Evolutionary conservation across 2,113 vertebrate species (phyloP).

Genomic region (Eulacestoma nigropectus): DNA sequence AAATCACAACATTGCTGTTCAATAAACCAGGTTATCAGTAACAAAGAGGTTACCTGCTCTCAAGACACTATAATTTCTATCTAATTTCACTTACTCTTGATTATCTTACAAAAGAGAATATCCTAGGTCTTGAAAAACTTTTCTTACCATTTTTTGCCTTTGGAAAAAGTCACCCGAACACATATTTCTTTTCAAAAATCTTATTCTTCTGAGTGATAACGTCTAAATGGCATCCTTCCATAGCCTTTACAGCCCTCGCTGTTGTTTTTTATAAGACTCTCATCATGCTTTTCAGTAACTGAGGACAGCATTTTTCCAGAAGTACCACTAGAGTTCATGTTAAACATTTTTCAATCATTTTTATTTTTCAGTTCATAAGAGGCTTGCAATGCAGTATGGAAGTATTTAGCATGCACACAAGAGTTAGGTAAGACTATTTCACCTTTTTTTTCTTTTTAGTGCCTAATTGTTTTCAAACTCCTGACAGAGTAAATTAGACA

Average conservation of each 20-base stretch:
- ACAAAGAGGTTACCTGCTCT: not conserved
- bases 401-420: constrained; percentile 34
- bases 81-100: not conserved
- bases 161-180: not conserved
- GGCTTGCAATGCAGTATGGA: not conserved
- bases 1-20: not conserved
- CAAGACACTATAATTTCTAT: not conserved
- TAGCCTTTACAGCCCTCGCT: not conserved
- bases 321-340: not conserved
- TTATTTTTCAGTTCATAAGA: not conserved
- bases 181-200: not conserved
- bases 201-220: not conserved
- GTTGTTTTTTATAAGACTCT: not conserved
- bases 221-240: not conserved
- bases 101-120: not conserved
- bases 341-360: not conserved
- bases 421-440: constrained; percentile 37
- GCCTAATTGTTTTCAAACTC: constrained; percentile 66
- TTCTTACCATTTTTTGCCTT: not conserved
- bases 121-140: not conserved
- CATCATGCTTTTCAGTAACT: not conserved
- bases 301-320: not conserved
- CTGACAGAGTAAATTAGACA: constrained; percentile 71
- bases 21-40: not conserved
- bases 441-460: not conserved